Evolutionary conservation across 2,888 invertebrate species (phyloP), one percentile per base, ranked within the genome.

Genomic region (Drosophila aldrichi): DNA sequence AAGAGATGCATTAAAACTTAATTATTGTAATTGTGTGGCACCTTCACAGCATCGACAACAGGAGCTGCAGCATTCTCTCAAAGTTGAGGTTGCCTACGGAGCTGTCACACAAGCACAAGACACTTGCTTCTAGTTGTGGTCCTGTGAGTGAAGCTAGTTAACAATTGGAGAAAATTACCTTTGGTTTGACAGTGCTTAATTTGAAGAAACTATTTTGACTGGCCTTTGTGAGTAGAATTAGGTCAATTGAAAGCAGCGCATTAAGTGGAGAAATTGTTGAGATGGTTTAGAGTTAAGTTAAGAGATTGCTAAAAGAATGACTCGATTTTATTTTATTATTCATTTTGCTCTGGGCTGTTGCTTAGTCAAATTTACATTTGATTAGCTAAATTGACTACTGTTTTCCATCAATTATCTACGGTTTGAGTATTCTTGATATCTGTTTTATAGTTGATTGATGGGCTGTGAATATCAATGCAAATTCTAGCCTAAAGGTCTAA

Each of bases 1-100:
- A 77, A 74, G 79, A 62, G 72, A 57, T 60, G 72, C 60, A 75
- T 78, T 78, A 79, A 79, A 71, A 61, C 75, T 75, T 78, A 78
- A 78, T 78, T 77, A 70, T 70, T 70, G 64, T 74, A 77, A 78
- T 77, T 74, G 70, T 64, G 46, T 10, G 38, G n/a, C 20, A 43
- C 36, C 63, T 48, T 52, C 52, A 51, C 52, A 59, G 55, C 52
- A 59, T 48, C 69, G 64, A 10, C 38, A 64, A 8, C n/a, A 40
- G 25, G 36, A 4, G 36, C 14, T 60, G 40, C 43, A 54, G 58
- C 62, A 60, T 57, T 58, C 49, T 46, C 58, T 34, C 20, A 60
- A 64, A 61, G 51, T 61, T 55, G 72, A 54, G 72, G 18, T 72
- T 68, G 14, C 32, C 55, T 34, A 41, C 55, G 12, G 36, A 73